Evolutionary conservation across 1,140 invertebrate species (phyloP).

Genomic region (Camponotus pennsylvanicus): DNA sequence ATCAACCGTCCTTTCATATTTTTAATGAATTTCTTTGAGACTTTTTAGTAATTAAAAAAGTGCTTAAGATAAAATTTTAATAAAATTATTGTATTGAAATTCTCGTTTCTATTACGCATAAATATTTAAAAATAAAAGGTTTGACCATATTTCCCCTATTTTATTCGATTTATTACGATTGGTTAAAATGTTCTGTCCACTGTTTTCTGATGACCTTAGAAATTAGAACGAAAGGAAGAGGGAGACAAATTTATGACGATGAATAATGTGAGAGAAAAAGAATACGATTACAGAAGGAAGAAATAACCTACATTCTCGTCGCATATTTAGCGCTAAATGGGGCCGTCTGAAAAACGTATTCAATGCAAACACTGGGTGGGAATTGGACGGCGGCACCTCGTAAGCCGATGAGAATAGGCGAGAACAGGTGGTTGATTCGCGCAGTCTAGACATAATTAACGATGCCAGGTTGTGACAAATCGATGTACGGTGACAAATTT

Average conservation of each 20-base stretch:
- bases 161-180: background rate
- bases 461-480: conserved; percentile 34
- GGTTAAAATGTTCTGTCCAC: background rate
- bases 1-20: background rate
- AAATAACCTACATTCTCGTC: conserved; percentile 48
- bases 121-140: background rate
- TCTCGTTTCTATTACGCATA: background rate
- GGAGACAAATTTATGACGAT: background rate
- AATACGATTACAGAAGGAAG: background rate
- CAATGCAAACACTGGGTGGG: conserved; percentile 47
- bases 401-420: conserved; percentile 41
- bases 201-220: background rate
- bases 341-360: conserved; percentile 45
- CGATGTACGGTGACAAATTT: conserved; percentile 21
- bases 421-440: conserved; percentile 52
- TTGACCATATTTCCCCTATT: background rate
- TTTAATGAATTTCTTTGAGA: background rate
- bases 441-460: conserved; percentile 34
- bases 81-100: background rate
- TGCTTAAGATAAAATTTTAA: background rate
- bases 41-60: background rate
- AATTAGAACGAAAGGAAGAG: background rate
- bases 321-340: conserved; percentile 28
- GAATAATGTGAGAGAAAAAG: conserved; percentile 20
- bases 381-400: conserved; percentile 9